Evolutionary conservation across 2,888 invertebrate species (phyloP).

Genomic region (Drosophila leonis): DNA sequence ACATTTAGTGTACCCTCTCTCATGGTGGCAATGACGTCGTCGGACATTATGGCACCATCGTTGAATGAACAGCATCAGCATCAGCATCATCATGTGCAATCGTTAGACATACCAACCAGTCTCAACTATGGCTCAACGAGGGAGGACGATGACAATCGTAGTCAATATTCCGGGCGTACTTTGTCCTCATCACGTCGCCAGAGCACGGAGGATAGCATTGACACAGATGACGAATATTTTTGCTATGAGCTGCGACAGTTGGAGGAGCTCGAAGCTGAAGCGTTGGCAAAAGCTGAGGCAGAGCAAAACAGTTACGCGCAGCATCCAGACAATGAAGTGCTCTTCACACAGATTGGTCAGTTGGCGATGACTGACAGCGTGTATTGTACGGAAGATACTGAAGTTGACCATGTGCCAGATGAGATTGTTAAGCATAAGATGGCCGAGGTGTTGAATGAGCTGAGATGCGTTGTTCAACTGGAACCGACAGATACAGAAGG

Average conservation of each 20-base stretch:
- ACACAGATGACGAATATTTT: slow-evolving; percentile 97
- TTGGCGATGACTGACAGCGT: slow-evolving; percentile 86
- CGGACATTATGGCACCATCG: not conserved
- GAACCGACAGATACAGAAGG: slow-evolving; percentile 47
- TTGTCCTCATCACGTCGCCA: slow-evolving; percentile 95
- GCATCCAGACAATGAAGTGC: slow-evolving; percentile 40
- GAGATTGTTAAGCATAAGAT: slow-evolving; percentile 92
- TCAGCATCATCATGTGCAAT: slow-evolving; percentile 76
- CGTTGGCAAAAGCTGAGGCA: not conserved
- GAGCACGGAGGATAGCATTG: slow-evolving; percentile 96
- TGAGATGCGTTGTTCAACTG: slow-evolving; percentile 89
- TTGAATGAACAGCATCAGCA: slow-evolving; percentile 13
- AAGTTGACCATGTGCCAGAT: slow-evolving; percentile 87
- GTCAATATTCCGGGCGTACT: slow-evolving; percentile 95
- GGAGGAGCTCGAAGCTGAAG: slow-evolving; percentile 90
- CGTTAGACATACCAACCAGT: slow-evolving; percentile 90
- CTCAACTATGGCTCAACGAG: slow-evolving; percentile 80
- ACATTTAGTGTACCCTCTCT: not conserved
- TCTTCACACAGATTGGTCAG: slow-evolving; percentile 85
- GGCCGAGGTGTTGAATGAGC: slow-evolving; percentile 92
- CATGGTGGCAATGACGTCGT: not conserved
- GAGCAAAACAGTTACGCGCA: not conserved
- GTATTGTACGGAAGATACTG: slow-evolving; percentile 6
- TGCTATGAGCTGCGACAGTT: slow-evolving; percentile 94
- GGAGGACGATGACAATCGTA: slow-evolving; percentile 93